Base-by-base conservation (phyloP, 2,797 vertebrate genomes). In the Sylvilagus floridanus region DNA sequence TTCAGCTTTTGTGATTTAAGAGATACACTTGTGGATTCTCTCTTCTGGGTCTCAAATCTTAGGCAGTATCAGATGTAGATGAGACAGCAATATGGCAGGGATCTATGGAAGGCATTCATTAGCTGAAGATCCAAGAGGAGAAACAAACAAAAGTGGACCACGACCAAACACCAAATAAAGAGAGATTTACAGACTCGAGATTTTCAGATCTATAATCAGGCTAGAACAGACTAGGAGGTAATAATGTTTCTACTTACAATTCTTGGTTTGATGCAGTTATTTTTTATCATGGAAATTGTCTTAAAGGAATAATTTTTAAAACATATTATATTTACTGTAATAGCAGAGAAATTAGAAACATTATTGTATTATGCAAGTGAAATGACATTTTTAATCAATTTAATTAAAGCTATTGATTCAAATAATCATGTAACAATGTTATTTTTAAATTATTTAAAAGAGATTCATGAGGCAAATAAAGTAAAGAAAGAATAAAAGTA, bases 331-430 rank as follows among this genome's bases (percentile, higher is more conserved):
- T 26, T 68, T 42, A 37, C 3, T 28, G 2, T 37, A 90, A 83
- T 24, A 68, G 50, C 7, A 90, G n/a, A 90, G 17, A 76, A 62
- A 54, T 76, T 87, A 57, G 32, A 95, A 92, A 63, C 60, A 73
- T 52, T 77, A 81, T 4, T 88, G 16, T 2, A 69, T 68, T 79
- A 82, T 4, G 81, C 72, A 93, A 87, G 30, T 84, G 13, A 90
- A 95, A 90, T 21, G 65, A 37, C 22, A 79, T 82, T 83, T 96
- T 94, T 88, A 93, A 68, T 93, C 21, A 75, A 84, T 75, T 83
- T 73, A 77, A 94, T 76, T 75, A 37, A 94, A 85, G 62, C n/a
- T 84, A 87, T 60, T 69, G 77, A 73, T 75, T 92, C 83, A 88
- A 2, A 37, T 9, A 78, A 65, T 11, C 81, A 54, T 42, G 35